Base-by-base conservation (phyloP, 1,140 invertebrate species). In the Chironomus tepperi region DNA sequence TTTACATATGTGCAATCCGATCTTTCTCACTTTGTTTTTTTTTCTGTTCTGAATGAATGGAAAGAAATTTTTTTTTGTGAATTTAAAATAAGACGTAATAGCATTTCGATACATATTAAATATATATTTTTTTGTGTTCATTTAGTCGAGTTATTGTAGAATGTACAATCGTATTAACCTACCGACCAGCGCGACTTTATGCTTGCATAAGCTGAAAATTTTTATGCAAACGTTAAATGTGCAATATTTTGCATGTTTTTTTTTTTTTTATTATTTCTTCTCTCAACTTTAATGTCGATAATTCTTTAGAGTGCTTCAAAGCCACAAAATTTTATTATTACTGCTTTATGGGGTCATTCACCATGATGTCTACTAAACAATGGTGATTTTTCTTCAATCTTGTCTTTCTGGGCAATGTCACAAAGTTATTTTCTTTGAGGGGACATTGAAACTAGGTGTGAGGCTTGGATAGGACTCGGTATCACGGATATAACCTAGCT, bases 241-340 rank as follows among this genome's bases (percentile, higher is more conserved):
- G 47, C 47, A 57, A 57, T 57, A 57, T 57, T 57, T 57, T 57
- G 47, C 47, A 57, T 57, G 47, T n/a, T 57, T 57, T 57, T 34
- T 34, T 2, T 34, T 34, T 34, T 57, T 57, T 57, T 34, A 2
- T 2, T 34, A 2, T 34, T 34, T 34, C 24, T 34, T 34, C 24
- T 34, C 24, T 34, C 24, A 34, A 34, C 47, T 57, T 57, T 12
- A 57, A 57, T 57, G 47, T 57, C 47, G 47, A 57, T 57, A 57
- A 57, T 57, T 57, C 47, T 57, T 57, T 12, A 34, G 24, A 34
- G 24, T 34, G 24, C 24, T 34, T 34, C 24, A 34, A 34, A 34
- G 5, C 24, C 24, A 34, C 24, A 34, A 34, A 34, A 34, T 34
- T 34, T 34, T 34, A 34, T 34, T 34, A 5, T 34, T 34, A 5